These are phyloP conservation scores for Cherax quadricarinatus DNA, from an alignment of 1,140 invertebrate species.

Conservation along the genomic window DNA sequence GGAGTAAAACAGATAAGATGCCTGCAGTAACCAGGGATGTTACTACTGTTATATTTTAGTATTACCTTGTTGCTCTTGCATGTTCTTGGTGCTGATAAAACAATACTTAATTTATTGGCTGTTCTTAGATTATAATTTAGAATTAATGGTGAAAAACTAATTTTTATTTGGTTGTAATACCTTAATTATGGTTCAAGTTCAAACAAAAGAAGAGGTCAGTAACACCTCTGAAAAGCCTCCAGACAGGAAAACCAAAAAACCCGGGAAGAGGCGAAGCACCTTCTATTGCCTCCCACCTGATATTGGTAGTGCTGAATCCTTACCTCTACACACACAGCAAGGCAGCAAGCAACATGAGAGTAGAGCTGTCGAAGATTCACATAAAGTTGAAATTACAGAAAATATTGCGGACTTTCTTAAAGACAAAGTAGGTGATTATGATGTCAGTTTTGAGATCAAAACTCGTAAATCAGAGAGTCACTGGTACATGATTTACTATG, in stretches of 20 bases:
- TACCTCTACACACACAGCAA: background rate
- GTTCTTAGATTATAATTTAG: background rate
- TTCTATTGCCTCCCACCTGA: conserved; percentile 27
- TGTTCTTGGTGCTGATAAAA: background rate
- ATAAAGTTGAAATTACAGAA: background rate
- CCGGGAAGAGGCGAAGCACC: conserved; percentile 19
- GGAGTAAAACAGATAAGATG: conserved; percentile 22
- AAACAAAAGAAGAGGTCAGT: background rate
- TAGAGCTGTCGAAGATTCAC: background rate
- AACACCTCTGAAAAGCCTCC: background rate
- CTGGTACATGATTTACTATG: conserved; percentile 68
- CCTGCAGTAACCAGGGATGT: background rate
- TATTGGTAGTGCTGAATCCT: too few species aligned
- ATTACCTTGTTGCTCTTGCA: background rate
- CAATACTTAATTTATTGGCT: background rate
- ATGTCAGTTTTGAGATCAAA: conserved; percentile 31
- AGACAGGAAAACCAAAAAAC: conserved; percentile 9
- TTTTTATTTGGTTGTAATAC: background rate
- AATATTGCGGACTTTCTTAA: background rate
- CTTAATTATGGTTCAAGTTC: conserved; percentile 25
- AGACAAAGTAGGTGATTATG: background rate
- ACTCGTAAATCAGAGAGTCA: conserved; percentile 57
- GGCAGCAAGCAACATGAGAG: background rate
- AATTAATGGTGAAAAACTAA: background rate
- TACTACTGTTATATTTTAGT: background rate